These are phyloP conservation scores for Sphenopsis melanotis DNA, from an alignment of 2,797 vertebrate species.

Conservation along the genomic window DNA sequence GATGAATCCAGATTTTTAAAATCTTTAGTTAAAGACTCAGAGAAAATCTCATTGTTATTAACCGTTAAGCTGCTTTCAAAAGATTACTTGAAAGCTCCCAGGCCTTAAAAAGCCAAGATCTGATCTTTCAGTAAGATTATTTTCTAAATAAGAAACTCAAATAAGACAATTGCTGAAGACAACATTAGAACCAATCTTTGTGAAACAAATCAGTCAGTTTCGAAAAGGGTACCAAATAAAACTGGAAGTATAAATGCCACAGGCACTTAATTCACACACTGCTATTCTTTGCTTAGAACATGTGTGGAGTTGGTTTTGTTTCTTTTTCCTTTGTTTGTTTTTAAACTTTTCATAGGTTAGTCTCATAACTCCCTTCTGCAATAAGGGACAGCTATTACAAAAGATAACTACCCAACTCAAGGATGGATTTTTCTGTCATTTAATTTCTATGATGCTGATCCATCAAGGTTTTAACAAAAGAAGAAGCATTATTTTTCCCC, in stretches of 20 bases:
- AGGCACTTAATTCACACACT: background rate
- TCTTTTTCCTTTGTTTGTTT: background rate
- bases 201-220: background rate
- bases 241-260: background rate
- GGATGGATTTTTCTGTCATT: background rate
- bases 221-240: constrained; percentile 15
- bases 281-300: background rate
- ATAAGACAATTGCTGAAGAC: background rate
- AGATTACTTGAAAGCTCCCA: constrained; percentile 47
- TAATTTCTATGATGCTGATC: background rate
- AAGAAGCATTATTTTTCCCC: background rate
- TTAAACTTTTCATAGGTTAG: background rate
- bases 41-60: constrained; percentile 51
- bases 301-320: background rate
- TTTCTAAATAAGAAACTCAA: constrained; percentile 19
- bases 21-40: constrained; percentile 13
- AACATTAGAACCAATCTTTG: background rate
- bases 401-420: background rate
- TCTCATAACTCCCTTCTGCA: background rate
- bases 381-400: background rate
- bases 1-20: constrained; percentile 25
- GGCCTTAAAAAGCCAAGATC: constrained; percentile 46
- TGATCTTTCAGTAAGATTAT: constrained; percentile 13
- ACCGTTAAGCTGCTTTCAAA: constrained; percentile 48
- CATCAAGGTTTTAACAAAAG: background rate